These are phyloP conservation scores for Atethmia centrago DNA, from an alignment of 2,888 invertebrate genomes.

Conservation along the genomic window DNA sequence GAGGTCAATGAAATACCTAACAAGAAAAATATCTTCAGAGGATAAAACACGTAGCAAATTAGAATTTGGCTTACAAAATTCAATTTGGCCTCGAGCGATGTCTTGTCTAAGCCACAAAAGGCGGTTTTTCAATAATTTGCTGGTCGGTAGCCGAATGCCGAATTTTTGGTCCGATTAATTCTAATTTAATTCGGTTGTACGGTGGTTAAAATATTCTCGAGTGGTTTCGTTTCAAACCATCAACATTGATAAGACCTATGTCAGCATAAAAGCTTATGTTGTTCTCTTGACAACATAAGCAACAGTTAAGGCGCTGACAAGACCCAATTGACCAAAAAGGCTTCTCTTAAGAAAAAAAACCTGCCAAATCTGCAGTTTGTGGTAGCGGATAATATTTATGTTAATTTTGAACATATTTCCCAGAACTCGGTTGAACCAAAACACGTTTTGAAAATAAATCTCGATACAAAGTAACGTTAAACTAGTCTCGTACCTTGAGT, in stretches of 20 bases:
- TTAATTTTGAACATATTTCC: too few species aligned
- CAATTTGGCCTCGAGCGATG: constrained; percentile 55
- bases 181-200: constrained; percentile 49
- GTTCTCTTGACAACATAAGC: too few species aligned
- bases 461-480: too few species aligned
- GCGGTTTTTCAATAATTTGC: constrained; percentile 58
- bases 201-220: constrained; percentile 31
- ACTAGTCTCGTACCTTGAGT: too few species aligned
- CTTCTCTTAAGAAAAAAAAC: too few species aligned
- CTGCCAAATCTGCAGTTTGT: too few species aligned
- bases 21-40: constrained; percentile 9
- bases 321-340: too few species aligned
- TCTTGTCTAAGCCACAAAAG: constrained; percentile 49
- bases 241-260: background rate
- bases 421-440: too few species aligned
- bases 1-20: background rate
- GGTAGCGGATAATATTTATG: too few species aligned
- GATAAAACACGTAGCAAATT: constrained; percentile 55
- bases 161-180: constrained; percentile 53
- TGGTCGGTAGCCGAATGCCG: constrained; percentile 36
- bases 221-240: background rate
- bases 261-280: background rate
- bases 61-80: constrained; percentile 53
- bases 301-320: too few species aligned
- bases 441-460: too few species aligned